Evolutionary conservation across 2,888 invertebrate species (phyloP), one percentile per base, ranked within the genome.

Genomic region (Rhimphoctona megacephalus): DNA sequence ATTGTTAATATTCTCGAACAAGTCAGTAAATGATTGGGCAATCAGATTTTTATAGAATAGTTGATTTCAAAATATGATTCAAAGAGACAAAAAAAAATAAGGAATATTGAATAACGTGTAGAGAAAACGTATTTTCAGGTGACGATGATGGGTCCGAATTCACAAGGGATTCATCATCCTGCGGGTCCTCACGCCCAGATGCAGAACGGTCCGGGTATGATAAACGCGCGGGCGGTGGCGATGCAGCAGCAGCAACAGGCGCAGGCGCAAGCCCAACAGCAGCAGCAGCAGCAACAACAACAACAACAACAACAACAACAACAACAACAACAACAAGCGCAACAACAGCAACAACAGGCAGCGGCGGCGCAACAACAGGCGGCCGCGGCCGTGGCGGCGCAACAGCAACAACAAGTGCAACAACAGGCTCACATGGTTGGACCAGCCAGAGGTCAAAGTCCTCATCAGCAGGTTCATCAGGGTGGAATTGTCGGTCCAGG

Each of bases 201-300:
- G 96, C 97, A 97, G 93, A 98, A 98, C 93, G 98, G 98, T 0
- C 97, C 98, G 22, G 93, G 91, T 0, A 95, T 97, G 94, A 95
- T 97, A 95, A 93, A 94, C 82, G 95, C 95, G 22, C 93, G 95
- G 64, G 93, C 94, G 19, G 95, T 95, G 30, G 94, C 94, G 7
- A 93, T 95, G 88, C 93, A 93, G 57, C 93, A 94, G 84, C 94
- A 94, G 61, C 89, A 88, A 22, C 92, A 92, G 33, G 89, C 89
- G 73, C 94, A 94, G 61, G 94, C 94, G 49, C 94, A 94, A 83
- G 94, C 94, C 57, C 95, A 95, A 85, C 91, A 91, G 70, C 93
- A 93, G 70, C 94, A 92, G 85, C 94, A 94, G 78, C 94, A 94
- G 30, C 94, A 94, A 3, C 93, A 94, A 7, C 94, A 94, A 39